A percentile compares a stretch with the other conserved stretches of the same genome.
Conservation (phyloP, 1,140 invertebrate genomes). For the Liolophura sinensis region DNA sequence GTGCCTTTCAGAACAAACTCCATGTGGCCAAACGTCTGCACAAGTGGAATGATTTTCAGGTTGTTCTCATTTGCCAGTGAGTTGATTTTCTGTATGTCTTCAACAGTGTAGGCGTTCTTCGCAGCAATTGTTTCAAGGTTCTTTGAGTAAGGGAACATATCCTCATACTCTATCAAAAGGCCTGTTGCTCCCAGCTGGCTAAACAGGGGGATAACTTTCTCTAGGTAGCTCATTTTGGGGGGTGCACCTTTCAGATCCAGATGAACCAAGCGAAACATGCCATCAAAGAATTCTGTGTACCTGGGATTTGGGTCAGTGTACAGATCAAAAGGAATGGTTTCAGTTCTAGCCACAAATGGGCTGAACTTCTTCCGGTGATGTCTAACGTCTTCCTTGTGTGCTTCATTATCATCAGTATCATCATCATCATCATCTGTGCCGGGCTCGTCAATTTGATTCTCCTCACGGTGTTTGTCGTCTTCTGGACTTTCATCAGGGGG, state of each 20-base stretch:
- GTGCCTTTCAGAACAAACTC: conserved; percentile 79
- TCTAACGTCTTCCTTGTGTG: no score
- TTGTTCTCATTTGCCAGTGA: conserved; percentile 66
- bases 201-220: conserved; percentile 64
- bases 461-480: no score
- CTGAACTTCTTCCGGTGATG: no score
- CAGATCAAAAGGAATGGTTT: no score
- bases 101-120: conserved; percentile 24
- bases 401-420: no score
- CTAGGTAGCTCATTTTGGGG: conserved; percentile 37
- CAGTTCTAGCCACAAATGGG: no score
- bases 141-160: conserved; percentile 91
- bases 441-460: no score
- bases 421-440: no score
- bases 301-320: no score
- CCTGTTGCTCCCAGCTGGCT: conserved; percentile 82
- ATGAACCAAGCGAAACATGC: conserved; percentile 32
- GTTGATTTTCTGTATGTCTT: conserved; percentile 69
- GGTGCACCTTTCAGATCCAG: conserved; percentile 48
- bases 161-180: conserved; percentile 91
- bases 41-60: conserved; percentile 85
- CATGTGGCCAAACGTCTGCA: conserved; percentile 91
- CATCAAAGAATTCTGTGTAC: no score
- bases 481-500: no score
- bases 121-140: conserved; percentile 69